These are phyloP conservation scores for Holothuria scabra DNA, from an alignment of 53 echinoderm and acorn worm species.

Conservation along the genomic window DNA sequence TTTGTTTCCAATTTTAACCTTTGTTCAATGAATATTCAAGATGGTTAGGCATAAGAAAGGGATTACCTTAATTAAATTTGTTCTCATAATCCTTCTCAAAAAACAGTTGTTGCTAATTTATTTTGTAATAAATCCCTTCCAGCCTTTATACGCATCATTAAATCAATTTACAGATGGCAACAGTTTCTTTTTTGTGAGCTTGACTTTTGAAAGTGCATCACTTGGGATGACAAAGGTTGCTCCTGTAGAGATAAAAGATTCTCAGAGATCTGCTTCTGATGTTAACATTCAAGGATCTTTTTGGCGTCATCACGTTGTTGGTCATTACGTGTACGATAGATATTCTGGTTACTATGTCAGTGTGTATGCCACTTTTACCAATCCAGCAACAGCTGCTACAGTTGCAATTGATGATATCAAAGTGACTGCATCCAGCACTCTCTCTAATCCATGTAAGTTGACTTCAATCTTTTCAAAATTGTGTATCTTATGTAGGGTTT, in stretches of 20 bases:
- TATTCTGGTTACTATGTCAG: background rate
- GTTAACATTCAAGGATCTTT: background rate
- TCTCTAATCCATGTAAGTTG: too few relatives aligned
- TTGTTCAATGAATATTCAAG: too few relatives aligned
- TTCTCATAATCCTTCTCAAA: too few relatives aligned
- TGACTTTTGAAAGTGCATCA: background rate
- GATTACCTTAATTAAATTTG: too few relatives aligned
- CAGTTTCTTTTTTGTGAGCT: background rate
- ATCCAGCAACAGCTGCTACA: background rate
- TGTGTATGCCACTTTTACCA: background rate
- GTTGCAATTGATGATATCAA: slow-evolving; percentile 34
- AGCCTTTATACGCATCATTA: too few relatives aligned
- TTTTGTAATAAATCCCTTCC: too few relatives aligned
- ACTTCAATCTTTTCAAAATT: too few relatives aligned
- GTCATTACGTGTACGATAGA: background rate
- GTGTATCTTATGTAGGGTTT: too few relatives aligned
- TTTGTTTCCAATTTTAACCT: too few relatives aligned
- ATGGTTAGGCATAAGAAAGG: too few relatives aligned
- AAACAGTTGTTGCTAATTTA: too few relatives aligned
- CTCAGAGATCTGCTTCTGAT: background rate
- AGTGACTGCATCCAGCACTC: background rate
- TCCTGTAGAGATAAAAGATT: too few relatives aligned
- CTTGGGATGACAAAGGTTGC: background rate
- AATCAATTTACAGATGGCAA: background rate
- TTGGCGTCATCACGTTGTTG: background rate